Evolutionary conservation across 2,797 vertebrate species (phyloP).

Genomic region (Catamblyrhynchus diadema): DNA sequence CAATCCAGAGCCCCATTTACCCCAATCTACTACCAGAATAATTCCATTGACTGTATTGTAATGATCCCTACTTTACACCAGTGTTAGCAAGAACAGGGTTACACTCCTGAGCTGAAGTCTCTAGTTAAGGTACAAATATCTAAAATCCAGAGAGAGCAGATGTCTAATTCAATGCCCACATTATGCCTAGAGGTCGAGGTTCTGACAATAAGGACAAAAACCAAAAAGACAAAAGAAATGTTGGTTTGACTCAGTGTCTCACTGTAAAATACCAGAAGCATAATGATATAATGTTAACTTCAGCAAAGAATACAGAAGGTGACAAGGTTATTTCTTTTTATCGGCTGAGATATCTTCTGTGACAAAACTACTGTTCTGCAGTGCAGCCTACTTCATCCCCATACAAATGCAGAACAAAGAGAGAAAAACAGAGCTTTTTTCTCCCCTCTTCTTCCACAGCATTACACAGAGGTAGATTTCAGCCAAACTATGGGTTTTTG

Average conservation of each 20-base stretch:
- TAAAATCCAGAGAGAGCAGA: not conserved
- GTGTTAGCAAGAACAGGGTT: not conserved
- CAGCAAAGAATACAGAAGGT: constrained; percentile 48
- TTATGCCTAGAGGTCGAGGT: constrained; percentile 27
- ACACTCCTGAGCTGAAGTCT: not conserved
- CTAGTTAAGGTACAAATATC: not conserved
- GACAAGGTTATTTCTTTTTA: constrained; percentile 56
- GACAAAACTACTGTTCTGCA: constrained; percentile 37
- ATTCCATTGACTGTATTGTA: constrained; percentile 20
- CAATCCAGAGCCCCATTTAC: constrained; percentile 32
- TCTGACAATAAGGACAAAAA: constrained; percentile 27
- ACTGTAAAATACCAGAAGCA: not conserved
- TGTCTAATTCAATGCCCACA: constrained; percentile 2
- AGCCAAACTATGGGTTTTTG: not conserved
- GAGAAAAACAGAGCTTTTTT: not conserved
- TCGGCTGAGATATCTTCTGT: constrained; percentile 7
- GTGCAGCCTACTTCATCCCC: constrained; percentile 26
- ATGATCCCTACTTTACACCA: not conserved
- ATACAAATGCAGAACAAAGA: constrained; percentile 36
- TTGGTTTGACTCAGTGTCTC: not conserved
- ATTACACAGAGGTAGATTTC: not conserved
- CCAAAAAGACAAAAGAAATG: constrained; percentile 34
- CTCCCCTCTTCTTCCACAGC: not conserved
- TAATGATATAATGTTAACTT: constrained; percentile 41
- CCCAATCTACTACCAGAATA: constrained; percentile 11